phyloP scores from a whole-genome alignment of 2,113 vertebrate genomes.

The Hippocampus barbouri region DNA sequence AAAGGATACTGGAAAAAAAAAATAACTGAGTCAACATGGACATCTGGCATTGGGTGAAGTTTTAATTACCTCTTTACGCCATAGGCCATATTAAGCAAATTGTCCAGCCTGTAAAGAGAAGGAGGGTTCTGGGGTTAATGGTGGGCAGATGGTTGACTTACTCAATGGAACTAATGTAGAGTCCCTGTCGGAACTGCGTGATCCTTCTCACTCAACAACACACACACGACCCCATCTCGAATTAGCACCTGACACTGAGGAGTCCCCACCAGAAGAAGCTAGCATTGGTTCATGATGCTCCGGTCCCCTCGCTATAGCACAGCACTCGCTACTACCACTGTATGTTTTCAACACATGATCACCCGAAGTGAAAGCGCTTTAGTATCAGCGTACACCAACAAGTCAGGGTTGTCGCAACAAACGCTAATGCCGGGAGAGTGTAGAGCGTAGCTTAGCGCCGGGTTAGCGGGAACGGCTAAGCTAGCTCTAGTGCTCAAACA shows the following conservation, averaged over 20 bases:
- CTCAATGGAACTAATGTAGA: constrained; percentile 99
- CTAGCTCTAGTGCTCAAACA: constrained; percentile 29
- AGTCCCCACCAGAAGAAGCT: constrained; percentile 62
- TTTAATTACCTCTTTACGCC: constrained; percentile 99
- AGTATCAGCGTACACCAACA: constrained; percentile 21
- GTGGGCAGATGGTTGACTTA: constrained; percentile 99
- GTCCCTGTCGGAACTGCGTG: constrained; percentile 67
- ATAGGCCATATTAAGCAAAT: constrained; percentile 99
- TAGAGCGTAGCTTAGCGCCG: constrained; percentile 23
- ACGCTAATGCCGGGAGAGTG: constrained; percentile 12
- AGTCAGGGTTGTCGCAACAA: constrained; percentile 30
- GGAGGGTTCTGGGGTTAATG: constrained; percentile 99
- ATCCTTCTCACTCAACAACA: constrained; percentile 73
- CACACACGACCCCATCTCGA: constrained; percentile 71
- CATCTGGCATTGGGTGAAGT: constrained; percentile 99
- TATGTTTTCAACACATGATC: constrained; percentile 15
- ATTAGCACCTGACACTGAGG: constrained; percentile 74
- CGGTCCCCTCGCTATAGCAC: constrained; percentile 11
- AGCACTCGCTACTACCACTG: constrained; percentile 21
- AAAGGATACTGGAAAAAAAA: constrained; percentile 57
- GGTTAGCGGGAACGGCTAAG: constrained; percentile 10
- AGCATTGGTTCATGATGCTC: constrained; percentile 43
- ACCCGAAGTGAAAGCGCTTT: constrained; percentile 21
- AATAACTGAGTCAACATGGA: constrained; percentile 93
- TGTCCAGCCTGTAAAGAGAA: constrained; percentile 99